Evolutionary conservation across 2,113 vertebrate genomes (phyloP).

Genomic region (rat (Rattus norvegicus)): GRCr8 NC_086038.1:30732501-30733000

Average conservation of each 20-base stretch:
- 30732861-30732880: too few relatives aligned
- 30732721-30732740: background rate
- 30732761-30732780: background rate
- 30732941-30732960: too few relatives aligned
- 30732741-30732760: background rate
- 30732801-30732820: too few relatives aligned
- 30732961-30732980: too few relatives aligned
- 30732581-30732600: background rate
- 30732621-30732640: background rate
- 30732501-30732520: background rate
- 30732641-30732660: background rate
- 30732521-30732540: background rate
- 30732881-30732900: too few relatives aligned
- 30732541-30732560: background rate
- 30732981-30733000: background rate
- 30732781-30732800: too few relatives aligned
- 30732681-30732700: background rate
- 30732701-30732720: background rate
- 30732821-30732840: too few relatives aligned
- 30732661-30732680: background rate
- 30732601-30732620: background rate
- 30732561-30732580: background rate
- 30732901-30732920: too few relatives aligned
- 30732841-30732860: too few relatives aligned
- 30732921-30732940: too few relatives aligned